Base-by-base conservation (phyloP, 2,797 vertebrate species). In the Takifugu ocellatus region DNA sequence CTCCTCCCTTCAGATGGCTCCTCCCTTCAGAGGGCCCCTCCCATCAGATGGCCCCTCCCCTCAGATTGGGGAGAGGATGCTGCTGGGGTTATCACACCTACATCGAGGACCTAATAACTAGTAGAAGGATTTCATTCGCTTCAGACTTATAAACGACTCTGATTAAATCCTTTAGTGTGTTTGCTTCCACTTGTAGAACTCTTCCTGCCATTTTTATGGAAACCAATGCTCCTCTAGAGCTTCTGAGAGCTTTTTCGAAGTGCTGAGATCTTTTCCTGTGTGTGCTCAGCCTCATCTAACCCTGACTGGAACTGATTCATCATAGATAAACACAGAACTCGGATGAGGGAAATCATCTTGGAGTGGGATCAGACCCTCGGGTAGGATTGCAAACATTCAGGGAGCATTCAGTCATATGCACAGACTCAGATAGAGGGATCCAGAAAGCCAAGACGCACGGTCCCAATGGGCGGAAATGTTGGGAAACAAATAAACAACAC, bases 311-410 rank as follows among this genome's bases (percentile, higher is more conserved):
- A 68, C 56, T 43, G 49, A 65, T 75, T 60, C 58, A 76, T 70
- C 2, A 39, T 24, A 59, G 75, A 56, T 46, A 60, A 51, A 33
- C 63, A 56, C 46, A 64, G 57, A 75, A 56, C 51, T 16, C 7
- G n/a, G 17, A 17, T 17, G 17, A 17, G 25, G 47, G 59, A 59
- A 72, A 69, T 79, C 49, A 49, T 52, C 26, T 33, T 61, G 68
- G 29, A 25, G n/a, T 50, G n/a, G 65, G 51, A 54, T 77, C 49
- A 51, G 56, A 78, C 75, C 70, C 46, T 68, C 15, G 60, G 74
- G 68, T 57, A 66, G 68, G 26, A 51, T 67, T 49, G 62, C 68
- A 79, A 70, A 69, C 43, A 59, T 29, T 56, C 51, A 63, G 63
- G 55, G 26, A 62, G 58, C 72, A 56, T 57, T 61, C 59, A 70